phyloP scores from a whole-genome alignment of 2,888 invertebrate genomes.

The Drosophila austrosaltans region DNA sequence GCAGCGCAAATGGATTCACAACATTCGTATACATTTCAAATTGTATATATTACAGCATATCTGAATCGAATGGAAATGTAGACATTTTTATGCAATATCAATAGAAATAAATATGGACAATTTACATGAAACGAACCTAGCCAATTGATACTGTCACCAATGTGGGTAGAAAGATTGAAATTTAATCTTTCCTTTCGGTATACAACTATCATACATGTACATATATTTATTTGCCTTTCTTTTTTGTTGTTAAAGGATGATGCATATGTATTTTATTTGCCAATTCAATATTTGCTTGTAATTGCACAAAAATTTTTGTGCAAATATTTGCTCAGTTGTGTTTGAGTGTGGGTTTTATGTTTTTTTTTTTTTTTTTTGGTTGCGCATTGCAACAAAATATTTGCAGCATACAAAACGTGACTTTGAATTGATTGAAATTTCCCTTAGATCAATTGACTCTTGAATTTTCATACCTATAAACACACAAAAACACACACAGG shows the following conservation, averaged over 20 bases:
- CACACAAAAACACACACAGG: too few species aligned
- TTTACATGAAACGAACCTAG: not conserved
- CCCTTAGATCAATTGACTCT: not conserved
- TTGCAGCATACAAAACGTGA: slow-evolving; percentile 39
- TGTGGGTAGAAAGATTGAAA: not conserved
- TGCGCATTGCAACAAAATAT: slow-evolving; percentile 33
- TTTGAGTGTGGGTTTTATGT: not conserved
- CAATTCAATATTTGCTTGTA: slow-evolving; percentile 63
- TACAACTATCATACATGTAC: not conserved
- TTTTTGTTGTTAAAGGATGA: slow-evolving; percentile 4
- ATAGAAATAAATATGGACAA: not conserved
- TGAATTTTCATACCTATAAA: too few species aligned
- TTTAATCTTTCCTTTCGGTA: slow-evolving; percentile 8
- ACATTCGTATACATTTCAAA: not conserved
- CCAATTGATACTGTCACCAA: not conserved
- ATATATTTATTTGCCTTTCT: not conserved
- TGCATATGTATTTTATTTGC: slow-evolving; percentile 28
- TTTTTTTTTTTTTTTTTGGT: slow-evolving; percentile 7
- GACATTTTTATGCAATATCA: not conserved
- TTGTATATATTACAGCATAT: not conserved
- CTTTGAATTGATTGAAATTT: slow-evolving; percentile 43
- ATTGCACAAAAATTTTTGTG: slow-evolving; percentile 52
- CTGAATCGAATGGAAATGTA: not conserved
- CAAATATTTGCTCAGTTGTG: slow-evolving; percentile 55
- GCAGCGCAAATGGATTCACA: not conserved